Evolutionary conservation across 2,888 invertebrate genomes (phyloP).

Genomic region (Drosophila colorata): DNA sequence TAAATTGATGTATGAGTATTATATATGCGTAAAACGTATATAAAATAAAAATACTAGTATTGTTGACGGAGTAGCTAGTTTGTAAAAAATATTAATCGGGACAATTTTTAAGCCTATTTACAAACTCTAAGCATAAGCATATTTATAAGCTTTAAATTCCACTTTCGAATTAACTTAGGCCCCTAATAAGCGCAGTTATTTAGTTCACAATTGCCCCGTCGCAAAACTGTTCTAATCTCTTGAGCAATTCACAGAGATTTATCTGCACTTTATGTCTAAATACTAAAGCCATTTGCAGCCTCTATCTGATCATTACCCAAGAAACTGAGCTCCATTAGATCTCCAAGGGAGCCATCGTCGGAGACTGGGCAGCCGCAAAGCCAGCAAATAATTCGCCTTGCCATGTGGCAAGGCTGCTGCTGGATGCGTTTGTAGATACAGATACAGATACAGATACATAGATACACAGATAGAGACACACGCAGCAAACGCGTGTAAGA

Average conservation of each 20-base stretch:
- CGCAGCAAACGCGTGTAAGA: constrained; percentile 61
- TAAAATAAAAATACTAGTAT: too few species aligned
- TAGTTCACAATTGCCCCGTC: not conserved
- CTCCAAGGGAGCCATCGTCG: constrained; percentile 27
- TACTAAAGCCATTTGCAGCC: constrained; percentile 18
- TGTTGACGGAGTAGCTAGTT: too few species aligned
- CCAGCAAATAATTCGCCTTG: constrained; percentile 47
- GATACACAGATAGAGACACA: constrained; percentile 19
- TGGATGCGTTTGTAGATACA: constrained; percentile 43
- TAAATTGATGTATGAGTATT: too few species aligned
- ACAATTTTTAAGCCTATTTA: too few species aligned
- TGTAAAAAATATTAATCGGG: too few species aligned
- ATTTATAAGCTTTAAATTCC: too few species aligned
- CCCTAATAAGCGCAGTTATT: not conserved
- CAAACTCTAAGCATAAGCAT: too few species aligned
- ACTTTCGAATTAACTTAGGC: too few species aligned
- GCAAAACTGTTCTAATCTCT: constrained; percentile 2
- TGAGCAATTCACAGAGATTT: constrained; percentile 21
- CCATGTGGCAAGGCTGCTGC: constrained; percentile 50
- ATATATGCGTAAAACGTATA: too few species aligned
- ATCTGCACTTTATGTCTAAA: constrained; percentile 1
- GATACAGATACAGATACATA: constrained; percentile 26
- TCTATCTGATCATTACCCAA: constrained; percentile 18
- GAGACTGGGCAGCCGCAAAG: constrained; percentile 55
- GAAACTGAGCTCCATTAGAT: constrained; percentile 28